A percentile compares a stretch with the other conserved stretches of the same genome.
phyloP scores from a whole-genome alignment of 2,797 vertebrate genomes.

The Enteromius radiatus region DNA sequence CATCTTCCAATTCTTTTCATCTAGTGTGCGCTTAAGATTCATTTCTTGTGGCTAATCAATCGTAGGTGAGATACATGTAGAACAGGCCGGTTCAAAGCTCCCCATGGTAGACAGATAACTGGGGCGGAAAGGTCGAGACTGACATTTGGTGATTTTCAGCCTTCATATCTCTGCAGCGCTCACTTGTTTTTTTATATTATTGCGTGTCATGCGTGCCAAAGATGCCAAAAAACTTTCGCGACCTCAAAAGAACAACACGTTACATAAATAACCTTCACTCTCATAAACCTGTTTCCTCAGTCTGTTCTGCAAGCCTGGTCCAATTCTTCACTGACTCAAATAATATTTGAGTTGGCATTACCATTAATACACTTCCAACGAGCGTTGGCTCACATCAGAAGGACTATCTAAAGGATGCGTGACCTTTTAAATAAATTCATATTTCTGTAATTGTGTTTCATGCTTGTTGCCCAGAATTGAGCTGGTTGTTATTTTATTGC shows the following conservation, averaged over 20 bases:
- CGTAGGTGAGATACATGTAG: conserved; percentile 63
- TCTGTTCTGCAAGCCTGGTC: conserved; percentile 61
- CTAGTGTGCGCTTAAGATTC: conserved; percentile 54
- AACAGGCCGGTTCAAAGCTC: conserved; percentile 44
- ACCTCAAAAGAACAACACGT: conserved; percentile 30
- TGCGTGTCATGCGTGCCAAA: conserved; percentile 35
- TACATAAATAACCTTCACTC: conserved; percentile 54
- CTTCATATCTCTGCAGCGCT: conserved; percentile 6
- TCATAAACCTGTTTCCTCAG: conserved; percentile 56
- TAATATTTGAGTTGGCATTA: conserved; percentile 72
- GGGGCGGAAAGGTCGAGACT: conserved; percentile 25
- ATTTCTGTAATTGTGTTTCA: conserved; percentile 71
- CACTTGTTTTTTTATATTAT: conserved; percentile 4
- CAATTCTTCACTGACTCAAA: conserved; percentile 64
- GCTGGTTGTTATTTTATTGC: conserved; percentile 63
- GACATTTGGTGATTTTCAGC: conserved; percentile 35
- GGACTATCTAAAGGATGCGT: conserved; percentile 64
- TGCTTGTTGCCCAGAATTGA: conserved; percentile 58
- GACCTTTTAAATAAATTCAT: conserved; percentile 73
- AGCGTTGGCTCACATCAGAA: conserved; percentile 63
- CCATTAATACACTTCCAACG: conserved; percentile 61
- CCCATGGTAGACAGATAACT: background rate
- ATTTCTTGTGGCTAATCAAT: conserved; percentile 55
- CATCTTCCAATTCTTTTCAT: conserved; percentile 73
- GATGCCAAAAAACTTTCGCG: background rate